Base-by-base conservation (phyloP, 2,888 invertebrate genomes). In the Halictus ligatus region DNA sequence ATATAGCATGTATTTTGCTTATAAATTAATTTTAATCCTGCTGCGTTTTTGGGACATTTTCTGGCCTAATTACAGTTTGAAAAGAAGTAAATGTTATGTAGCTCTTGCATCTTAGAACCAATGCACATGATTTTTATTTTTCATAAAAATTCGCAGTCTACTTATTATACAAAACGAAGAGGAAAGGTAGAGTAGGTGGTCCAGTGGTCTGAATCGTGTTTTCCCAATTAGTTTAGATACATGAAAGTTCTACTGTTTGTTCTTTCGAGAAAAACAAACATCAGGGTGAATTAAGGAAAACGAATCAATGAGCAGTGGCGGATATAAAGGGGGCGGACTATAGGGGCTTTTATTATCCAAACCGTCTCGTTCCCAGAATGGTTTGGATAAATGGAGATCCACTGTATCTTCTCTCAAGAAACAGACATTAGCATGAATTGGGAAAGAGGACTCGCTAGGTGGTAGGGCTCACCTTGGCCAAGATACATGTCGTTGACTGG, bases 401-500 rank as follows among this genome's bases (percentile, higher is more conserved):
- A 29, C 5, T 29, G 29, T 64, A 13, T 64, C 18, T 29, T 64
- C 15, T 18, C 18, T 18, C 29, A 29, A 64, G 15, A 18, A 7
- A 8, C 7, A 43, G n/a, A 15, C 13, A 43, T 48, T 48, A 18
- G 25, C 25, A 18, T 76, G 54, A 64, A 67, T 29, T 54, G n/a
- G 29, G 50, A n/a, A 29, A 69, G 40, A 13, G 13, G n/a, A 46
- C 43, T 71, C 21, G 1, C 8, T 21, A 29, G 7, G 25, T 10
- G 6, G 1, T 25, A 1, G 15, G 18, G 54, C 92, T 87, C 86
- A 96, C 96, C 96, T 95, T 96, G 96, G 81, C 96, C 94, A 89
- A 96, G 93, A 92, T 94, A 95, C 90, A 94, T 94, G 89, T 96
- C 96, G 89, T 94, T 95, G 89, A 96, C 95, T 67, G 96, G 96